A percentile compares a stretch with the other conserved stretches of the same genome.
Conservation (phyloP, 2,797 vertebrate genomes). For the Clarias fuscus region DNA sequence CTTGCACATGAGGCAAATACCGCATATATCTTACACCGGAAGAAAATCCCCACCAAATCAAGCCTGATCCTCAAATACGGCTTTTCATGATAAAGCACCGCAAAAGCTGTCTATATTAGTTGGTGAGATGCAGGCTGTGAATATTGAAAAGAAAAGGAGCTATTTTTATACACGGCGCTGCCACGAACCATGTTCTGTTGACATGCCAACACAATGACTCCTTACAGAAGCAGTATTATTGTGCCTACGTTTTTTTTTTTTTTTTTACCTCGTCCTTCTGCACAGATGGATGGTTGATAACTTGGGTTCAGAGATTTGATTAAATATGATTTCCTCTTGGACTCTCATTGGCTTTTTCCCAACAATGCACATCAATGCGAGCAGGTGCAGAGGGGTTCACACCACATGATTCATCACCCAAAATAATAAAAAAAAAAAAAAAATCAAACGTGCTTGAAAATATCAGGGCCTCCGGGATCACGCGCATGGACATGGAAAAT, state of each 20-base stretch:
- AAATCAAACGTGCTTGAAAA: conserved; percentile 5
- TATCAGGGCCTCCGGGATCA: too few species aligned
- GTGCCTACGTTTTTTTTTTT: background rate
- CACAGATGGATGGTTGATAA: background rate
- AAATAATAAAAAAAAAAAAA: background rate
- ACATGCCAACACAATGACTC: background rate
- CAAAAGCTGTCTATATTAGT: background rate
- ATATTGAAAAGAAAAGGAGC: background rate
- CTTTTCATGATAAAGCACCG: background rate
- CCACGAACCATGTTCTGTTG: background rate
- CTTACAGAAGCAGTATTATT: background rate
- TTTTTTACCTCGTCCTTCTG: background rate
- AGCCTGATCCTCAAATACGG: background rate
- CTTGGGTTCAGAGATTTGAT: background rate
- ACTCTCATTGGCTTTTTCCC: background rate
- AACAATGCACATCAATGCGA: background rate
- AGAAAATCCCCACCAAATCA: background rate
- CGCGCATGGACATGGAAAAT: background rate
- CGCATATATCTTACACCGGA: background rate
- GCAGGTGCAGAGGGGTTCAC: background rate
- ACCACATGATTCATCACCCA: background rate
- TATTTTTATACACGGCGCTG: background rate
- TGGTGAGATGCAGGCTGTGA: background rate
- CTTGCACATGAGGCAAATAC: background rate
- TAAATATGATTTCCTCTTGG: background rate